Evolutionary conservation across 2,797 vertebrate genomes (phyloP).

Genomic region (Poecilia gillii): DNA sequence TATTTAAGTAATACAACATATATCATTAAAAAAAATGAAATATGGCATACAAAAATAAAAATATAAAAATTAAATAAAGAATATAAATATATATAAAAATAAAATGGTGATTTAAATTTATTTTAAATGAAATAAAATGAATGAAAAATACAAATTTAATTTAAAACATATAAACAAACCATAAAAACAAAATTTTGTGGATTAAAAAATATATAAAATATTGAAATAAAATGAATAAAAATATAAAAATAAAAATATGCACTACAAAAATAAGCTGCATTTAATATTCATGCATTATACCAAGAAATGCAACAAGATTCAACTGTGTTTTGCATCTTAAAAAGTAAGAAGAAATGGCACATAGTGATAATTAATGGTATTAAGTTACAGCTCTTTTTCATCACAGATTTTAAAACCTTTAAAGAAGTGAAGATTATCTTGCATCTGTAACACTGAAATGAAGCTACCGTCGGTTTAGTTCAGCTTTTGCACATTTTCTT

Average conservation of each 20-base stretch:
- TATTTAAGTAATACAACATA: background rate
- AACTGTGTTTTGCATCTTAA: background rate
- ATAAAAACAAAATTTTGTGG: no score
- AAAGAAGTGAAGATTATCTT: background rate
- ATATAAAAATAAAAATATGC: background rate
- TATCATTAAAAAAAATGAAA: background rate
- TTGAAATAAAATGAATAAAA: background rate
- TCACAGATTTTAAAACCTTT: background rate
- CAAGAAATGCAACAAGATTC: background rate
- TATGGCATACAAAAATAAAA: background rate
- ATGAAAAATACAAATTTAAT: no score
- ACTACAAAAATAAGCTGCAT: background rate
- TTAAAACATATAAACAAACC: no score
- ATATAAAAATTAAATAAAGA: no score
- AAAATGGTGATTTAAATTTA: no score
- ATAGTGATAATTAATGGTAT: background rate
- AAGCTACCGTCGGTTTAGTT: background rate
- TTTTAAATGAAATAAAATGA: no score
- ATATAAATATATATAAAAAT: no score
- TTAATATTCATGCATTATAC: background rate
- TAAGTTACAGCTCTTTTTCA: background rate
- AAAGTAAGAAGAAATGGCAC: background rate
- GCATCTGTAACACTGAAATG: background rate
- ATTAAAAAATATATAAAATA: background rate
- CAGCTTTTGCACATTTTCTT: background rate